Evolutionary conservation across 1,140 invertebrate genomes (phyloP), one percentile per base, ranked within the genome.

Genomic region (Contarinia nasturtii): DNA sequence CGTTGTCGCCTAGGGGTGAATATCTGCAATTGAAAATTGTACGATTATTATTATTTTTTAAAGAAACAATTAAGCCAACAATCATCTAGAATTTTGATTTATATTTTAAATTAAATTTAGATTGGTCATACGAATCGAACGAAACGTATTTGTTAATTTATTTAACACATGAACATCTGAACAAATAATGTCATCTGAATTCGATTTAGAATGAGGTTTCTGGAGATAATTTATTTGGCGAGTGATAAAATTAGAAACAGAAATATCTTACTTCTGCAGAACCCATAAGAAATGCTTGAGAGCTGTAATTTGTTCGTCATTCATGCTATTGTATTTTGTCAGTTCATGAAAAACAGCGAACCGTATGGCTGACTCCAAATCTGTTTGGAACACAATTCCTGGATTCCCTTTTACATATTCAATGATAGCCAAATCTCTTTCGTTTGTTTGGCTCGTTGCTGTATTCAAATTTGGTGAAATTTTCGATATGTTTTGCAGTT

Each of bases 341-440:
- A 96, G 73, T 70, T 96, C 92, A 53, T 86, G 79, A 50, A 72
- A 72, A 7, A 95, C 68, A 12, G 80, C 79, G 57, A 82, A 86
- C 53, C 76, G 72, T 11, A 95, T 55, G 0, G 85, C 79, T 57
- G 78, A 83, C 64, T 93, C 86, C 42, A 96, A 61, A 64, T 96
- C 91, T 46, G 77, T 70, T 66, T 90, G 84, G 59, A 81, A 89
- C 1, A 90, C 75, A 12, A 53, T 44, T 5, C 14, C 20, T 15
- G 2, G 2, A 4, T 18, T 3, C 10, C 11, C 22, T 33, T 44
- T 22, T 2, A 44, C 43, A 18, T 44, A 19, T 7, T 33, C 18
- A 27, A 44, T n/a, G 27, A 44, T 44, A 11, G 14, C 20, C 22
- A 14, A n/a, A 33, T 27, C 14, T 27, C 14, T 27, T 33, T 44